These are phyloP conservation scores for Loripinus fragilis DNA, from an alignment of 2,888 invertebrate genomes.

Conservation along the genomic window DNA sequence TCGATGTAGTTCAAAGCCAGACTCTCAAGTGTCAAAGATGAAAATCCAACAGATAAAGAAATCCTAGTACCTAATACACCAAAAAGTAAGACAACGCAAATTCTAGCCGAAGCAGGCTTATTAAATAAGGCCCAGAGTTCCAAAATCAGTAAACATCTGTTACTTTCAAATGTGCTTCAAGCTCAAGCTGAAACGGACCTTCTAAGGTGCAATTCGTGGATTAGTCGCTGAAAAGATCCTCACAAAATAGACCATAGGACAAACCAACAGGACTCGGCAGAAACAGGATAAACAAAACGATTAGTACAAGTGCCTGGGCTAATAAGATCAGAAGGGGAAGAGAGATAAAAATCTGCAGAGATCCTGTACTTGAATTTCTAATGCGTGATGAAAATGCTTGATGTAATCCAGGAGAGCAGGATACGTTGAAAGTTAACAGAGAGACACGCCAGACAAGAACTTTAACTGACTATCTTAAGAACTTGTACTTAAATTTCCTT, in stretches of 20 bases:
- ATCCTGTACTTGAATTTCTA: background rate
- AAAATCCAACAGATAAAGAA: background rate
- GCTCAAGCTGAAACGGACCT: background rate
- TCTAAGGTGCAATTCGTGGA: background rate
- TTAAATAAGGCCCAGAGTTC: background rate
- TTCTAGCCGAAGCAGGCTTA: background rate
- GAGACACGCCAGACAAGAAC: slow-evolving; percentile 31
- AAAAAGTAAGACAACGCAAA: background rate
- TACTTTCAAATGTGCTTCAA: background rate
- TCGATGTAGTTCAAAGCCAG: too few species aligned
- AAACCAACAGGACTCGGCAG: background rate
- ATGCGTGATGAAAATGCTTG: background rate
- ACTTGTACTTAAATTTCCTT: too few species aligned
- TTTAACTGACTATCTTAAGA: slow-evolving; percentile 46
- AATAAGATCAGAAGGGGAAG: background rate
- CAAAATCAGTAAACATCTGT: background rate
- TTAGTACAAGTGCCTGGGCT: background rate
- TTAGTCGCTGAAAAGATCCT: background rate
- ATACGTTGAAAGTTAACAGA: slow-evolving; percentile 24
- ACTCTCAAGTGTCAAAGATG: too few species aligned
- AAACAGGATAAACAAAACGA: background rate
- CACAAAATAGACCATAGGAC: background rate
- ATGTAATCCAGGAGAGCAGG: slow-evolving; percentile 51
- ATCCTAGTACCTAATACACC: background rate
- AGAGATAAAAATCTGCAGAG: background rate